Evolutionary conservation across 1,140 invertebrate species (phyloP).

Genomic region (Bombus pascuorum): DNA sequence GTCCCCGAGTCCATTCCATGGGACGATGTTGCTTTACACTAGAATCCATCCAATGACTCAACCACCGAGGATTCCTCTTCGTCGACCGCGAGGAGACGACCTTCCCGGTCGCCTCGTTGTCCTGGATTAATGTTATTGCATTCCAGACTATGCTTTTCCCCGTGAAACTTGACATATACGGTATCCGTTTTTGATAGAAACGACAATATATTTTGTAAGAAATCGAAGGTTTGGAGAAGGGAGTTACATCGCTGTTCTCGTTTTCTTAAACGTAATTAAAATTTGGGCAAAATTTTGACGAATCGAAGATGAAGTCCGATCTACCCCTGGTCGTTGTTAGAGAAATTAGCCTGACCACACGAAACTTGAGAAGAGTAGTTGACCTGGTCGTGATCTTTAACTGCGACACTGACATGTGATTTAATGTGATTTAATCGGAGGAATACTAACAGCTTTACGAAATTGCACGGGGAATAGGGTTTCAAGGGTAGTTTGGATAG

Average conservation of each 20-base stretch:
- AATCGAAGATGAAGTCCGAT: too few species aligned
- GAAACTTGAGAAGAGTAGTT: not conserved
- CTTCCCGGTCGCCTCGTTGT: slow-evolving; percentile 56
- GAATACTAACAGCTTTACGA: not conserved
- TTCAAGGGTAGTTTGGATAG: not conserved
- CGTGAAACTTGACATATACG: not conserved
- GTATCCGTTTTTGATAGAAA: not conserved
- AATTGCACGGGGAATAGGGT: not conserved
- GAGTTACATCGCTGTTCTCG: too few species aligned
- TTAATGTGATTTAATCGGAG: slow-evolving; percentile 44
- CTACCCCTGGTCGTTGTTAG: too few species aligned
- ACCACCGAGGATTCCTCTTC: slow-evolving; percentile 79
- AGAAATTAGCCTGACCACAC: not conserved
- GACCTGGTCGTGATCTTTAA: slow-evolving; percentile 4
- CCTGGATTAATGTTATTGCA: slow-evolving; percentile 81
- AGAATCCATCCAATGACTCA: slow-evolving; percentile 72
- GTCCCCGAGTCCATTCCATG: slow-evolving; percentile 63
- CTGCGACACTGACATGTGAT: slow-evolving; percentile 10
- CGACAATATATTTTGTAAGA: not conserved
- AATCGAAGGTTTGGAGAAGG: not conserved
- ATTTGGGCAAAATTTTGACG: too few species aligned
- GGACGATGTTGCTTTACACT: slow-evolving; percentile 72
- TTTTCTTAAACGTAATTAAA: too few species aligned
- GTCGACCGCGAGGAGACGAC: slow-evolving; percentile 66
- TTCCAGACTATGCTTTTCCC: slow-evolving; percentile 58